Base-by-base conservation (phyloP, 2,888 invertebrate genomes). In the Nomada fabriciana region DNA sequence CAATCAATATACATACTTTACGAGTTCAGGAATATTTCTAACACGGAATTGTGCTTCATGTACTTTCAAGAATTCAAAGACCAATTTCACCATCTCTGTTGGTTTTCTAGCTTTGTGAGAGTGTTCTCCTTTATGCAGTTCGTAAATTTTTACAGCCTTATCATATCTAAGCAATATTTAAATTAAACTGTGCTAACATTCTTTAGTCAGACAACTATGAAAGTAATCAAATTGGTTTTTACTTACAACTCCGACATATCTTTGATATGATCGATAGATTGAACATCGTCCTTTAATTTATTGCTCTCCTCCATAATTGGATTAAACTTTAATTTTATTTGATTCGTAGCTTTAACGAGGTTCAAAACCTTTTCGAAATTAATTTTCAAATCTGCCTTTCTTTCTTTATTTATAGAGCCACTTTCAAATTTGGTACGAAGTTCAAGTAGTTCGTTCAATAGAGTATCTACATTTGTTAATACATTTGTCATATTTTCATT, bases 11-110 rank as follows among this genome's bases (percentile, higher is more conserved):
- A 82, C 79, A 10, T 80, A 87, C 83, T 79, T 85, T 50, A 79
- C 76, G 64, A 88, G 68, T 53, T 76, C 63, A 9, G n/a, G 11
- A 50, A 88, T 82, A 68, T 84, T 83, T 65, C 80, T 29, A 53
- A 95, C 94, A 75, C 91, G 90, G 59, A 96, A 90, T 77, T 95
- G 94, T 88, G 93, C 94, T 84, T 94, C 95, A 85, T 95, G 94
- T 5, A 94, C 90, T 91, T 95, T 95, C 0, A 96, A 92, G 78
- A 95, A 95, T 74, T 95, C 94, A 83, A 95, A 95, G 52, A 96
- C 94, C 63, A 95, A 91, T 90, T 95, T 95, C 29, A 95, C 94
- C 89, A 96, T 95, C 59, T 95, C 94, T 74, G 93, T 92, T 85
- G 94, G 94, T 57, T 93, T 88, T 94, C 94, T 75, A 65, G 94